Evolutionary conservation across 2,797 vertebrate species (phyloP), one percentile per base, ranked within the genome.

Genomic region (Ctenopoma multispine): DNA sequence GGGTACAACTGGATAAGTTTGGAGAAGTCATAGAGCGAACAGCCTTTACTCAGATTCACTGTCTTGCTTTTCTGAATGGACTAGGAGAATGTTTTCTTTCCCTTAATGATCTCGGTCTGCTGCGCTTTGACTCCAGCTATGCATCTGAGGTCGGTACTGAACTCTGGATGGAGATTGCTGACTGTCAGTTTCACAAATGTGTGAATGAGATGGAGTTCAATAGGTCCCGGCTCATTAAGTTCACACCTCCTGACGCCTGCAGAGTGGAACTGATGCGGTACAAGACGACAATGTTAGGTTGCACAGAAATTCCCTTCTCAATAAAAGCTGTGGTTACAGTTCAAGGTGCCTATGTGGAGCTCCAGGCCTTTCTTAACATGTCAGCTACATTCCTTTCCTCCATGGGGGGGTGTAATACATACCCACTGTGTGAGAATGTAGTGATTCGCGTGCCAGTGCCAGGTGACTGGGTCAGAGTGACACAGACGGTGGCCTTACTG

Each of bases 231-330:
- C 87, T 97, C 77, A 80, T 99, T 27, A 97, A 96, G 81, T 99
- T 99, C 87, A 92, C 75, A 0, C 97, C 97, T 1, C 94, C 72
- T 0, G 97, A 99, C 4, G 97, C 95, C 49, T 99, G 95, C 82
- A 93, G 95, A 51, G 93, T 97, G 85, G 98, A 99, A 78, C 89
- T 99, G 67, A 95, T 98, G 95, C 96, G 97, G 41, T 99, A 96
- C 85, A 96, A 92, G 90, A 96, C 96, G 0, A 43, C 0, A 3
- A 86, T 90, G 31, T 55, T 90, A 0, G 82, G 82, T 34, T 92
- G 92, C 77, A 92, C 90, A 0, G 94, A 96, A 12, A 94, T 96
- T 46, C 98, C 98, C 0, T 97, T 99, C 87, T 95, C 95, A 0
- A 62, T 99, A 64, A 99, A 97, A 90, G 96, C 97, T 0, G 78